phyloP scores from a whole-genome alignment of 1,140 invertebrate genomes.

The Macrotrachela quadricornifera region DNA sequence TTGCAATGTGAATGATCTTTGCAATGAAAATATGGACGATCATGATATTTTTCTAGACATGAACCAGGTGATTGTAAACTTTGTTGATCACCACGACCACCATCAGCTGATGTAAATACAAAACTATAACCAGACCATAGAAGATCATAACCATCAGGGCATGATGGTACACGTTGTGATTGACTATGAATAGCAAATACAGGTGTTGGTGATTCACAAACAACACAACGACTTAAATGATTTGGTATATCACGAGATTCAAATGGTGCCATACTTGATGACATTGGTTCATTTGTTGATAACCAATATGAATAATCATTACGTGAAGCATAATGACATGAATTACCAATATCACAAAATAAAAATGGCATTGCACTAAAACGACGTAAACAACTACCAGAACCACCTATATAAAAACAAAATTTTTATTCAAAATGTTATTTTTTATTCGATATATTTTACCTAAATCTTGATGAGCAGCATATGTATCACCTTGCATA shows the following conservation, averaged over 20 bases:
- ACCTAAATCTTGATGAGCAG: background rate
- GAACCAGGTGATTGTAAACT: background rate
- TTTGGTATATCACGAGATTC: background rate
- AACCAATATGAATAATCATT: conserved; percentile 94
- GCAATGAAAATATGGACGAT: background rate
- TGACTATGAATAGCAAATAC: background rate
- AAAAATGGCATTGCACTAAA: conserved; percentile 95
- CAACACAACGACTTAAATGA: background rate
- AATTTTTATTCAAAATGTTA: background rate
- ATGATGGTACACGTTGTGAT: background rate
- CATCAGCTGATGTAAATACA: background rate
- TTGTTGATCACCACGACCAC: background rate
- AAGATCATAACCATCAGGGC: background rate
- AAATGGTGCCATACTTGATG: conserved; percentile 17
- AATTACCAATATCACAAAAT: conserved; percentile 82
- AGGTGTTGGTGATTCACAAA: background rate
- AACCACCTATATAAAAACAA: conserved; percentile 9
- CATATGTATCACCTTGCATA: background rate
- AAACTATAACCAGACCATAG: background rate
- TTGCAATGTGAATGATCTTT: background rate
- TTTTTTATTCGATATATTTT: background rate
- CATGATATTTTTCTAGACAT: background rate
- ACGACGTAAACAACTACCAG: conserved; percentile 71
- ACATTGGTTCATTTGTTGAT: conserved; percentile 61
- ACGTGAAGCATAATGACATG: conserved; percentile 83